phyloP scores from a whole-genome alignment of 2,113 vertebrate species.

The Anarrhichthys ocellatus region DNA sequence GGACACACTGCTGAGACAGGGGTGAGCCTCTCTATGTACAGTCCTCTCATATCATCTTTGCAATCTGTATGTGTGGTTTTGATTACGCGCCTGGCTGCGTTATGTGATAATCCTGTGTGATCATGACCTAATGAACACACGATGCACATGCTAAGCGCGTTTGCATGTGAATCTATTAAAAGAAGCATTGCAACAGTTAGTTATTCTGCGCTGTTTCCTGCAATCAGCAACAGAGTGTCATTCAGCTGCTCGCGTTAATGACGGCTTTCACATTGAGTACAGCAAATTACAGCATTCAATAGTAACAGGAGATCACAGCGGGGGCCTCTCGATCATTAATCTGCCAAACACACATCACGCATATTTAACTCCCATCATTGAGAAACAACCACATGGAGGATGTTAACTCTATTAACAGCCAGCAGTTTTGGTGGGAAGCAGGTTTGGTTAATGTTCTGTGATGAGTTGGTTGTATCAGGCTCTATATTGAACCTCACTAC shows the following conservation, averaged over 20 bases:
- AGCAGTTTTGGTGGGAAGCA: constrained; percentile 27
- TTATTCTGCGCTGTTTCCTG: constrained; percentile 37
- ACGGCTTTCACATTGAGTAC: constrained; percentile 48
- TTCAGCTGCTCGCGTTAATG: constrained; percentile 52
- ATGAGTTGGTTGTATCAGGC: constrained; percentile 32
- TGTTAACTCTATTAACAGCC: constrained; percentile 24
- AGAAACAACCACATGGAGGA: constrained; percentile 39
- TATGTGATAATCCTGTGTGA: constrained; percentile 20
- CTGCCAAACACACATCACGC: constrained; percentile 47
- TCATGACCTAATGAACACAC: constrained; percentile 23
- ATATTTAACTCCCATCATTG: constrained; percentile 54
- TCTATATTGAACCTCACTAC: constrained; percentile 47
- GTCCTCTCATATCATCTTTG: constrained; percentile 13
- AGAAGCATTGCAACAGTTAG: constrained; percentile 12
- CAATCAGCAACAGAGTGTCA: constrained; percentile 49
- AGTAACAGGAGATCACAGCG: constrained; percentile 48
- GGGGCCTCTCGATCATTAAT: constrained; percentile 50
- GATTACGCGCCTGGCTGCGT: constrained; percentile 1
- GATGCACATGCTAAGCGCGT: background rate
- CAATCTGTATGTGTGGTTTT: constrained; percentile 24
- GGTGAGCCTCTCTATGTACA: constrained; percentile 16
- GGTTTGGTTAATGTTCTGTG: constrained; percentile 23
- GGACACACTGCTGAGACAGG: constrained; percentile 40
- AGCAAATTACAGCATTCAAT: constrained; percentile 61
- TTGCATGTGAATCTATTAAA: constrained; percentile 49